These are phyloP conservation scores for Sesia apiformis DNA, from an alignment of 2,888 invertebrate species.

Conservation along the genomic window DNA sequence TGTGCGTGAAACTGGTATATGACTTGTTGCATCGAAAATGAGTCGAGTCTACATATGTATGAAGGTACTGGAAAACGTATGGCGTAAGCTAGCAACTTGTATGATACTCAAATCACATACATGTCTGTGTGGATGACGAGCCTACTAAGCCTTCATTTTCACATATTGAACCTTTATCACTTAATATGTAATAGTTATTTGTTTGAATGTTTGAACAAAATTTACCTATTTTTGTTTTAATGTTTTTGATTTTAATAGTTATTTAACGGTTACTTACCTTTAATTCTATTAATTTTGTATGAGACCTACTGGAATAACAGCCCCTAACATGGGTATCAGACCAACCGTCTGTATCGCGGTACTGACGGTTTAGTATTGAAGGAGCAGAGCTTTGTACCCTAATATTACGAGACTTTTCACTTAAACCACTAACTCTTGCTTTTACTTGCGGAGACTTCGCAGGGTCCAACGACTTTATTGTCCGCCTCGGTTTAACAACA, in stretches of 20 bases:
- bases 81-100: too few relatives aligned
- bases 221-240: background rate
- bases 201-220: background rate
- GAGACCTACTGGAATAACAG: conserved; percentile 46
- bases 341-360: conserved; percentile 25
- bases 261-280: conserved; percentile 26
- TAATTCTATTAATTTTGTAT: conserved; percentile 44
- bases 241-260: background rate
- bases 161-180: too few relatives aligned
- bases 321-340: conserved; percentile 33
- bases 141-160: too few relatives aligned
- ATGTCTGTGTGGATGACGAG: too few relatives aligned
- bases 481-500: conserved; percentile 50
- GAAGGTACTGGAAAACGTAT: too few relatives aligned
- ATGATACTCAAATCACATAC: too few relatives aligned
- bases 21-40: too few relatives aligned
- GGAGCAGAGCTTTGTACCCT: conserved; percentile 35
- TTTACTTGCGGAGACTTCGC: conserved; percentile 27
- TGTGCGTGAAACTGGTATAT: too few relatives aligned
- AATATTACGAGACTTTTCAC: conserved; percentile 17
- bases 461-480: conserved; percentile 49
- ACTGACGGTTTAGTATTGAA: conserved; percentile 16
- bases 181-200: too few relatives aligned
- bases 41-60: too few relatives aligned
- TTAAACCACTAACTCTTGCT: conserved; percentile 13